A percentile compares a stretch with the other conserved stretches of the same genome.
phyloP scores from a whole-genome alignment of 2,113 vertebrate species.

The Platysteira castanea region DNA sequence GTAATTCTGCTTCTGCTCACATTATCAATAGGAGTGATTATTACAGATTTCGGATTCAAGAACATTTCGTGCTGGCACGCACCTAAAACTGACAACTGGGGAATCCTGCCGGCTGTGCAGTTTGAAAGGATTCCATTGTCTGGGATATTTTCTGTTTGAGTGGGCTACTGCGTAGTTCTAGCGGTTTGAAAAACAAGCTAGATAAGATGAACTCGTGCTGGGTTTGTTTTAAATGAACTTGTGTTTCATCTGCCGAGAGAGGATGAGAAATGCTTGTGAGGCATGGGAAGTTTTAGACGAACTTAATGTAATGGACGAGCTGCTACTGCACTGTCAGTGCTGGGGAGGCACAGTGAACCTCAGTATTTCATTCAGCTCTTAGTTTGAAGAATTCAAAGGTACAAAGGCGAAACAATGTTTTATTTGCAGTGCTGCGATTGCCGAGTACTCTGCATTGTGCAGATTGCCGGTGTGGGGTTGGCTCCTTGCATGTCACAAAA shows the following conservation, averaged over 20 bases:
- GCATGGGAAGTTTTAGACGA: constrained; percentile 65
- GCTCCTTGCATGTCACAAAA: background rate
- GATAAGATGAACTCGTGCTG: constrained; percentile 19
- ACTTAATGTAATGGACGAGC: constrained; percentile 66
- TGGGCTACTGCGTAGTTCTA: constrained; percentile 25
- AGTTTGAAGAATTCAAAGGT: constrained; percentile 13
- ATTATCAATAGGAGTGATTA: constrained; percentile 37
- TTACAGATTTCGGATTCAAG: constrained; percentile 4
- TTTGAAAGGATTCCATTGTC: constrained; percentile 61
- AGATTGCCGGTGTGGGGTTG: background rate
- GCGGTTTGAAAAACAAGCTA: constrained; percentile 10
- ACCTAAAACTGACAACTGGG: constrained; percentile 40
- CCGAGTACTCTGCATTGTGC: background rate
- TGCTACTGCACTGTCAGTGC: background rate
- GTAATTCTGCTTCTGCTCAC: constrained; percentile 45
- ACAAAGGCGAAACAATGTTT: background rate
- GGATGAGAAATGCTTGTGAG: constrained; percentile 12
- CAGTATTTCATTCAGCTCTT: background rate
- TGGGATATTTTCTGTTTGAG: constrained; percentile 11
- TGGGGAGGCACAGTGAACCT: background rate
- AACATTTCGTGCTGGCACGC: background rate
- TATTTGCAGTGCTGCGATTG: background rate
- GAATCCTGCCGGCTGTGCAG: constrained; percentile 39
- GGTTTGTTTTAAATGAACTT: constrained; percentile 58
- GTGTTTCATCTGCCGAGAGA: constrained; percentile 1